phyloP scores from a whole-genome alignment of 2,888 invertebrate species.

The Drosophila helvetica region DNA sequence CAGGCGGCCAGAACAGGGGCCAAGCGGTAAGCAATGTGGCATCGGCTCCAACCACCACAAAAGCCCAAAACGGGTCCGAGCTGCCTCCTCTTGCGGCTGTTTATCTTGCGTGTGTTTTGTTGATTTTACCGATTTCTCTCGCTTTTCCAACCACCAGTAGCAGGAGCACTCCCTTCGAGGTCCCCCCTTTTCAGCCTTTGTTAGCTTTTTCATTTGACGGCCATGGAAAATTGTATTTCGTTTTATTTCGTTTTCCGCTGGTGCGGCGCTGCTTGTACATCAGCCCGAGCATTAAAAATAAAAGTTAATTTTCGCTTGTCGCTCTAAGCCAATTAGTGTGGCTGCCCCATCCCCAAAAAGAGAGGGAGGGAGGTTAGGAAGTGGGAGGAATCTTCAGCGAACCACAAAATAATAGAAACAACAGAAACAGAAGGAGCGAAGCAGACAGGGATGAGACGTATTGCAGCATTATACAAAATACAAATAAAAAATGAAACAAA shows the following conservation, averaged over 20 bases:
- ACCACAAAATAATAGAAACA: slow-evolving; percentile 70
- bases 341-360: slow-evolving; percentile 7
- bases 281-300: slow-evolving; percentile 57
- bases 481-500: slow-evolving; percentile 38
- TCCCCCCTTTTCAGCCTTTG: slow-evolving; percentile 34
- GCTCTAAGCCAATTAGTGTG: slow-evolving; percentile 78
- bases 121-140: slow-evolving; percentile 71
- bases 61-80: slow-evolving; percentile 23
- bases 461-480: slow-evolving; percentile 1
- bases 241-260: slow-evolving; percentile 52
- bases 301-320: slow-evolving; percentile 79
- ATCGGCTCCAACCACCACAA: slow-evolving; percentile 22
- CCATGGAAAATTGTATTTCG: slow-evolving; percentile 69
- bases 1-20: not conserved
- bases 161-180: not conserved
- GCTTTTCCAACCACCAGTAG: slow-evolving; percentile 1
- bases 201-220: slow-evolving; percentile 58
- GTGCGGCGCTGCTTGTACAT: slow-evolving; percentile 51
- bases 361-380: not conserved
- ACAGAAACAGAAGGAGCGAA: slow-evolving; percentile 15
- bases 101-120: slow-evolving; percentile 74
- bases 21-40: not conserved
- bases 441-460: not conserved
- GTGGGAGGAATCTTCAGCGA: slow-evolving; percentile 48
- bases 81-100: slow-evolving; percentile 45